Conservation (phyloP, 2,113 vertebrate genomes). For the Dendropsophus ebraccatus region DNA sequence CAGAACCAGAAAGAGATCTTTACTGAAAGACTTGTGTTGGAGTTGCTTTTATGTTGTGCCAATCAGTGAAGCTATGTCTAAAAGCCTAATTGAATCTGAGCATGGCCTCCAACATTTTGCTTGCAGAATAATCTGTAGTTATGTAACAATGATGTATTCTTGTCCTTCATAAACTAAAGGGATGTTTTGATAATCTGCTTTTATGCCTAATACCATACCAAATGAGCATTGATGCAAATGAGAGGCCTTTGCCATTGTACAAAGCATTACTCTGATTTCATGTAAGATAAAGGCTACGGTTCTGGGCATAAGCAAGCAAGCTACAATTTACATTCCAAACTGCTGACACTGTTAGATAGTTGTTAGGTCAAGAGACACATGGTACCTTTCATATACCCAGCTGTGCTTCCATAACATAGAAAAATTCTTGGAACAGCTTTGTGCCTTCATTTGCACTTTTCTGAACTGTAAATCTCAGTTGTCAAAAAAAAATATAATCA, state of each 20-base stretch:
- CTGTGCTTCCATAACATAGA: no score
- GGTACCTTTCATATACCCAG: no score
- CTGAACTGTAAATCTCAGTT: no score
- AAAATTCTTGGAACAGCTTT: no score
- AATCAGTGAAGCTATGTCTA: slow-evolving; percentile 7
- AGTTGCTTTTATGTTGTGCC: slow-evolving; percentile 27
- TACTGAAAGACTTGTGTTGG: neutral
- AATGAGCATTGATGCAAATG: slow-evolving; percentile 38
- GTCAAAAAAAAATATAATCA: no score
- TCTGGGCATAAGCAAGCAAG: no score
- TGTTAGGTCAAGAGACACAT: no score
- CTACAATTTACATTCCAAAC: no score
- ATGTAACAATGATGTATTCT: slow-evolving; percentile 27
- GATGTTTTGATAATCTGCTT: slow-evolving; percentile 36
- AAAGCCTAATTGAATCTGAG: slow-evolving; percentile 21
- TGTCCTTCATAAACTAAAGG: slow-evolving; percentile 31
- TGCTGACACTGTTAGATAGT: no score
- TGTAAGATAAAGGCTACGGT: neutral
- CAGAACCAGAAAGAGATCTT: neutral
- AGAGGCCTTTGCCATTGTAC: neutral
- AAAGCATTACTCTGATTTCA: slow-evolving; percentile 20
- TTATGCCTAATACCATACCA: slow-evolving; percentile 24
- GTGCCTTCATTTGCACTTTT: no score
- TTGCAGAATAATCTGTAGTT: slow-evolving; percentile 27
- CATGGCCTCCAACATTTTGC: neutral